Evolutionary conservation across 2,888 invertebrate species (phyloP).

Genomic region (Hecatera dysodea): DNA sequence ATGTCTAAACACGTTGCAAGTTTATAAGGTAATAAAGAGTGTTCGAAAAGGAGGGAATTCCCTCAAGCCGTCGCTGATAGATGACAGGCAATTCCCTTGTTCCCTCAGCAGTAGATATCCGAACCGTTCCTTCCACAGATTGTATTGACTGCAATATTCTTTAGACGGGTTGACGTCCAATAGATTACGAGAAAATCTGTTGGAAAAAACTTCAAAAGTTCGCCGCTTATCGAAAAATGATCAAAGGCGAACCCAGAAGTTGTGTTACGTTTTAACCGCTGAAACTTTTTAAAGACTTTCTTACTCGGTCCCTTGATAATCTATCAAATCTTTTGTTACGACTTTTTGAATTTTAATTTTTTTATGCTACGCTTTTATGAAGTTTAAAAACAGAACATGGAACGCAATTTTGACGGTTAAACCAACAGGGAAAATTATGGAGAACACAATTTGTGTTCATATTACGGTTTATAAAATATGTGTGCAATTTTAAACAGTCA

Average conservation of each 20-base stretch:
- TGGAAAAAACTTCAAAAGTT: slow-evolving; percentile 44
- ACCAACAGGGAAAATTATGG: slow-evolving; percentile 40
- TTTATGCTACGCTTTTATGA: slow-evolving; percentile 1
- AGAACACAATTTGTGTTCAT: slow-evolving; percentile 38
- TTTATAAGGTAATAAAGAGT: slow-evolving; percentile 15
- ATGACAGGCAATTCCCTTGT: slow-evolving; percentile 63
- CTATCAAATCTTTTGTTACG: slow-evolving; percentile 28
- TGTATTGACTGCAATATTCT: slow-evolving; percentile 65
- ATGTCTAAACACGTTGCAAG: slow-evolving; percentile 11
- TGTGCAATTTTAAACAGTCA: slow-evolving; percentile 57
- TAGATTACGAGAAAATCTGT: slow-evolving; percentile 56
- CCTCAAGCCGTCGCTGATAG: slow-evolving; percentile 53
- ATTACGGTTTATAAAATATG: slow-evolving; percentile 32
- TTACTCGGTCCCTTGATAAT: slow-evolving; percentile 42
- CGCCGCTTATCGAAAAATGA: slow-evolving; percentile 54
- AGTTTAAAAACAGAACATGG: slow-evolving; percentile 4
- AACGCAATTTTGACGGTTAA: slow-evolving; percentile 6
- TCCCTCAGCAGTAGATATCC: slow-evolving; percentile 44
- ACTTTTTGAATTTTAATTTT: not conserved
- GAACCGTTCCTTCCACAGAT: slow-evolving; percentile 47
- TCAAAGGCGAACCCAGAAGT: slow-evolving; percentile 51
- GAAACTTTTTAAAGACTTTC: slow-evolving; percentile 56
- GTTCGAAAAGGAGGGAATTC: slow-evolving; percentile 27
- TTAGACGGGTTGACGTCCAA: slow-evolving; percentile 55
- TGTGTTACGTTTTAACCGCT: slow-evolving; percentile 42